phyloP scores from a whole-genome alignment of 1,140 invertebrate genomes.

The Lasioglossum albipes region DNA sequence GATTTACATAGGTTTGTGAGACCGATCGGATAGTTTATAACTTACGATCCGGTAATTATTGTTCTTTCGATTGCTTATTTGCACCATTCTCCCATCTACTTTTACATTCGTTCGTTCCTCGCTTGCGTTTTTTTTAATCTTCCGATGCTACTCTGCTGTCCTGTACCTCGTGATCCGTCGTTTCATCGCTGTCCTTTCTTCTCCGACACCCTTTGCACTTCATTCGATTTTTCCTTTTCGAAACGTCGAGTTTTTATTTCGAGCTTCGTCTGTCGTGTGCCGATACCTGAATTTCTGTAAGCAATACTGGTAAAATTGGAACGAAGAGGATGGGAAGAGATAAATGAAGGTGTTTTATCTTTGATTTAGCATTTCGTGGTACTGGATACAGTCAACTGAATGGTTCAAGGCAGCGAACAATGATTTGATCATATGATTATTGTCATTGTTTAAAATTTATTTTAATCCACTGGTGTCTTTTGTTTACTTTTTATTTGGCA shows the following conservation, averaged over 20 bases:
- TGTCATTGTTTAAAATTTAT: too few relatives aligned
- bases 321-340: not conserved
- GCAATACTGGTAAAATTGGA: not conserved
- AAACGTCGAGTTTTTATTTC: conserved; percentile 1
- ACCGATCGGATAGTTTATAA: conserved; percentile 1
- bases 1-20: conserved; percentile 22
- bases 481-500: not conserved
- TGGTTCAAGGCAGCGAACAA: too few relatives aligned
- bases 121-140: conserved; percentile 40
- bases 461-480: too few relatives aligned
- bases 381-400: too few relatives aligned
- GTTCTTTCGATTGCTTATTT: conserved; percentile 24
- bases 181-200: conserved; percentile 13
- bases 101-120: conserved; percentile 20
- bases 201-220: conserved; percentile 8
- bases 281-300: conserved; percentile 39
- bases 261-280: not conserved
- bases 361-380: too few relatives aligned
- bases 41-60: conserved; percentile 7
- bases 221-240: conserved; percentile 19
- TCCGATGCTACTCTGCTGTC: conserved; percentile 23
- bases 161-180: conserved; percentile 8
- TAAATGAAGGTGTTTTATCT: too few relatives aligned
- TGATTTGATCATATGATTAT: too few relatives aligned
- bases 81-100: conserved; percentile 14